phyloP scores from a whole-genome alignment of 2,888 invertebrate species.

The Hydriomena furcata region DNA sequence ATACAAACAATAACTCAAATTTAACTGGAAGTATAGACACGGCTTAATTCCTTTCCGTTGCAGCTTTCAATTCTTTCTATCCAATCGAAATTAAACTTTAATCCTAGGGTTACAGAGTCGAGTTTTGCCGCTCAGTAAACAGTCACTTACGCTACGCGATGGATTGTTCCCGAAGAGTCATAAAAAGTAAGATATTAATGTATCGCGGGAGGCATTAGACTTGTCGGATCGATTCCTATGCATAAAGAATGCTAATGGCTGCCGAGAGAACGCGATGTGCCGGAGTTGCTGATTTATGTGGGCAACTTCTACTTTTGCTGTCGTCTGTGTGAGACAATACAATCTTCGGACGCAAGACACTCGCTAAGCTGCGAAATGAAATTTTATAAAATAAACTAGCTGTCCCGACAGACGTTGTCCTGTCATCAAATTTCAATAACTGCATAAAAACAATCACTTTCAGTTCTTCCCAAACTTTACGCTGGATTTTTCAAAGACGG shows the following conservation, averaged over 20 bases:
- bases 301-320: constrained; percentile 67
- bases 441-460: no score
- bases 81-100: constrained; percentile 29
- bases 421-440: no score
- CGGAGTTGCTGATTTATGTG: constrained; percentile 76
- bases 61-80: constrained; percentile 26
- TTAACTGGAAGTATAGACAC: constrained; percentile 43
- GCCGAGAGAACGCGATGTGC: constrained; percentile 67
- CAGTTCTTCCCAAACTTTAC: no score
- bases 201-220: constrained; percentile 83
- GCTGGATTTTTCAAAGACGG: no score
- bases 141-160: constrained; percentile 58
- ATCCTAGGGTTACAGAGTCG: background rate
- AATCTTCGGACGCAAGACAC: constrained; percentile 7
- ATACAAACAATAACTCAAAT: constrained; percentile 32
- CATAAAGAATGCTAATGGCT: constrained; percentile 83
- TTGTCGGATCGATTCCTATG: constrained; percentile 81
- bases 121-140: background rate
- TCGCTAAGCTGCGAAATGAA: background rate
- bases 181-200: constrained; percentile 84
- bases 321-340: constrained; percentile 52
- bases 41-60: constrained; percentile 43
- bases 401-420: no score
- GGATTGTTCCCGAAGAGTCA: constrained; percentile 80
- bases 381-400: no score